phyloP scores from a whole-genome alignment of 2,888 invertebrate genomes.

The Eupithecia subfuscata region DNA sequence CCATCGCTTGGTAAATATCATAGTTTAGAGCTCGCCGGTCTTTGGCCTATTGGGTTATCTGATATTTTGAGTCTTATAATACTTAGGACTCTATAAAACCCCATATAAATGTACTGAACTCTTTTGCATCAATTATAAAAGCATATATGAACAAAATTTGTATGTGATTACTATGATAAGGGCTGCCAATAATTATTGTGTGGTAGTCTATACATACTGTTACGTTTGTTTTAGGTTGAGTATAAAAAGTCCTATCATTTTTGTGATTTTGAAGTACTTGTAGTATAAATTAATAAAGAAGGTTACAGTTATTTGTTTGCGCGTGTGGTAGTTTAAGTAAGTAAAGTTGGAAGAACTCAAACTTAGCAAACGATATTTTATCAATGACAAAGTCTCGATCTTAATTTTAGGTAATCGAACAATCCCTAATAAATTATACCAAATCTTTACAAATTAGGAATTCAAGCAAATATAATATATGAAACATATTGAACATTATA shows the following conservation, averaged over 20 bases:
- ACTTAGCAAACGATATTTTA: not conserved
- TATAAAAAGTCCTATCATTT: not conserved
- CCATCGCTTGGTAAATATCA: not conserved
- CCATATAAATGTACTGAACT: not conserved
- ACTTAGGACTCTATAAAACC: not conserved
- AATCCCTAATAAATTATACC: not conserved
- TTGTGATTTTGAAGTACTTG: not conserved
- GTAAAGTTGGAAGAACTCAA: not conserved
- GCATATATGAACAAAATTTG: not conserved
- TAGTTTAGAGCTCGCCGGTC: not conserved
- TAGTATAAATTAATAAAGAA: not conserved
- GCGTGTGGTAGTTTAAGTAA: not conserved
- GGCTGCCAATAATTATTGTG: not conserved
- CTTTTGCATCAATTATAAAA: not conserved
- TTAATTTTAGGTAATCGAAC: conserved; percentile 6
- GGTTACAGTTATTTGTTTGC: not conserved
- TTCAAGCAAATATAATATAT: conserved; percentile 11
- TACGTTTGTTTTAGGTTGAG: not conserved
- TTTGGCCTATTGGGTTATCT: not conserved
- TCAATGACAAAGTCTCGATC: not conserved
- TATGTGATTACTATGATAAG: not conserved
- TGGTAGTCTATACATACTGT: not conserved
- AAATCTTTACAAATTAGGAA: conserved; percentile 11
- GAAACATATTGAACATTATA: not conserved
- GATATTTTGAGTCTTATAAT: not conserved